Evolutionary conservation across 2,888 invertebrate genomes (phyloP).

Genomic region (Epinotia nisella): DNA sequence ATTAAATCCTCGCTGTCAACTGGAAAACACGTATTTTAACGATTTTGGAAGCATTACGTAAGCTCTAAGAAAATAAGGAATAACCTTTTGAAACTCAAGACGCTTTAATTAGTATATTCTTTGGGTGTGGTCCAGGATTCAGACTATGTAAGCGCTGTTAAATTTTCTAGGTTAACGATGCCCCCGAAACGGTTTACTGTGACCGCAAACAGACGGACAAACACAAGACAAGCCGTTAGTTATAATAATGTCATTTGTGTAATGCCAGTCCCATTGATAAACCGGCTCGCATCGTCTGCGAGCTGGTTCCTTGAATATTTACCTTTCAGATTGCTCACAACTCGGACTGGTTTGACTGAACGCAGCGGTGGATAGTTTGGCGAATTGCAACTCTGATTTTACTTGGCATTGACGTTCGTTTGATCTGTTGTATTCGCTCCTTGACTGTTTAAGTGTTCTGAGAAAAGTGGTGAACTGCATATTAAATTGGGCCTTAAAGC

Average conservation of each 20-base stretch:
- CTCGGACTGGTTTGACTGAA: not conserved
- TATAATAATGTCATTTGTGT: slow-evolving; percentile 17
- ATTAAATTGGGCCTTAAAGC: not conserved
- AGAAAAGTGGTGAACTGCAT: not conserved
- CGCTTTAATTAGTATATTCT: not conserved
- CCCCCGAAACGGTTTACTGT: slow-evolving; percentile 3
- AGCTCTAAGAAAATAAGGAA: not conserved
- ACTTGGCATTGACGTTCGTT: slow-evolving; percentile 16
- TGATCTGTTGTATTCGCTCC: slow-evolving; percentile 1
- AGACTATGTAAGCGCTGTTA: slow-evolving; percentile 19
- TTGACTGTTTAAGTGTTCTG: not conserved
- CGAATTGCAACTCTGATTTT: slow-evolving; percentile 7
- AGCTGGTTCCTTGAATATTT: not conserved
- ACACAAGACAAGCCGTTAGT: not conserved
- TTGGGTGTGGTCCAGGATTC: slow-evolving; percentile 8
- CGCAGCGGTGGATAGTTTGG: not conserved
- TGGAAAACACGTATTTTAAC: too few species aligned
- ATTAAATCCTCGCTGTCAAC: too few species aligned
- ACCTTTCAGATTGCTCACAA: not conserved
- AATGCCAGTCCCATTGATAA: not conserved
- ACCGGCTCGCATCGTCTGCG: not conserved
- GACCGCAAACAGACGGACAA: slow-evolving; percentile 23
- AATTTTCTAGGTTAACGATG: slow-evolving; percentile 36
- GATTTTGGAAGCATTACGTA: too few species aligned
- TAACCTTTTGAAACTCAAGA: not conserved